These are phyloP conservation scores for Nannoperca australis DNA, from an alignment of 2,797 vertebrate genomes.

Conservation along the genomic window DNA sequence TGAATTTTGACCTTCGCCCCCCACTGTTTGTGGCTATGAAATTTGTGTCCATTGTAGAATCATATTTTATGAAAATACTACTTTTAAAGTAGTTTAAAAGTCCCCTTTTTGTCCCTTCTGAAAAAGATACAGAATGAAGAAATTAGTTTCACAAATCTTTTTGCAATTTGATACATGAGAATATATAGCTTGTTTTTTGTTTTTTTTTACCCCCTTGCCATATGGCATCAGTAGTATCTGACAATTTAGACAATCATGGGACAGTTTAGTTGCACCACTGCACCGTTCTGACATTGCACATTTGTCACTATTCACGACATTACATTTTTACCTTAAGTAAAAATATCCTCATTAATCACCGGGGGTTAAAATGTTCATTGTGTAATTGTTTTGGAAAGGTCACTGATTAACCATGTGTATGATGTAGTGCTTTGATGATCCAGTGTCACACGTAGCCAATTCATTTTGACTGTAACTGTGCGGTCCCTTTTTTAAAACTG, in stretches of 20 bases:
- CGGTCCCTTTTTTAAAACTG: slow-evolving; percentile 17
- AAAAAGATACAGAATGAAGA: slow-evolving; percentile 44
- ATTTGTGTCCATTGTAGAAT: slow-evolving; percentile 39
- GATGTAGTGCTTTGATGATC: slow-evolving; percentile 61
- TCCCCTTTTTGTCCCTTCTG: slow-evolving; percentile 15
- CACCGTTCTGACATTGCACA: slow-evolving; percentile 9
- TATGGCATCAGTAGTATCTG: neutral
- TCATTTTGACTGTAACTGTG: slow-evolving; percentile 40
- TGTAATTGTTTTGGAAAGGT: slow-evolving; percentile 39
- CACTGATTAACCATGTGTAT: slow-evolving; percentile 30
- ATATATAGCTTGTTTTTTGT: neutral
- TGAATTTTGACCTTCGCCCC: slow-evolving; percentile 22
- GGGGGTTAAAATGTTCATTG: slow-evolving; percentile 21
- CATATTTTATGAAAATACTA: slow-evolving; percentile 26
- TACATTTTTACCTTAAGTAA: neutral
- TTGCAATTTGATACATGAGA: neutral
- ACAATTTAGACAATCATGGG: slow-evolving; percentile 57
- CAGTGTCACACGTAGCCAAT: slow-evolving; percentile 45
- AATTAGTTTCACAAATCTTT: neutral
- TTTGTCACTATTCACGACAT: slow-evolving; percentile 17
- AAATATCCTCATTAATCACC: slow-evolving; percentile 25
- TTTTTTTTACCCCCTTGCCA: neutral
- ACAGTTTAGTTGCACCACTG: slow-evolving; percentile 16
- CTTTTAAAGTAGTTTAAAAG: neutral
- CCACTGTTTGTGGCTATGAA: slow-evolving; percentile 25